phyloP scores from a whole-genome alignment of 2,888 invertebrate genomes.

The Adela reaumurella region DNA sequence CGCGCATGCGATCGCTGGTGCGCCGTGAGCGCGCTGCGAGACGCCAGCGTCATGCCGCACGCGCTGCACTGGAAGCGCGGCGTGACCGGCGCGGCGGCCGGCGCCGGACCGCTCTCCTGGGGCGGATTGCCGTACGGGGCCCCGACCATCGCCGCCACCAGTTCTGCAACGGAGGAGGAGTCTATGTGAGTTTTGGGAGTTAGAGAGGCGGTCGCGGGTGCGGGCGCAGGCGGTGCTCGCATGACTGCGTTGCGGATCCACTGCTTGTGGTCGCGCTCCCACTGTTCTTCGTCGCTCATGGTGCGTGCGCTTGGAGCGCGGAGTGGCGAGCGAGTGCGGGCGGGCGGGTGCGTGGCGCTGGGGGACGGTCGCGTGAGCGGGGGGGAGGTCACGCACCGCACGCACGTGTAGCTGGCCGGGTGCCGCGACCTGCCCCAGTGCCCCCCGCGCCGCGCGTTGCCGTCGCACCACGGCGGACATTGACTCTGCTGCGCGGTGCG shows the following conservation, averaged over 20 bases:
- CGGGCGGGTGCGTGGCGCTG: conserved; percentile 1
- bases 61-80: conserved; percentile 49
- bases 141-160: conserved; percentile 4
- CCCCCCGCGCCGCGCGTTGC: background rate
- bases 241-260: conserved; percentile 49
- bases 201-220: conserved; percentile 4
- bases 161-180: conserved; percentile 33
- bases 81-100: conserved; percentile 38
- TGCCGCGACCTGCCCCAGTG: conserved; percentile 1
- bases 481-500: background rate
- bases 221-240: conserved; percentile 30
- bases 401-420: conserved; percentile 10
- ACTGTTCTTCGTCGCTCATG: conserved; percentile 19
- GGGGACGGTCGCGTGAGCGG: background rate
- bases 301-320: conserved; percentile 8
- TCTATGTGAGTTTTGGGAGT: conserved; percentile 23
- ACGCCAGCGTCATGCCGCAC: conserved; percentile 71
- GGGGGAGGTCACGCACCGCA: background rate
- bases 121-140: conserved; percentile 7
- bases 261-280: conserved; percentile 33
- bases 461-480: background rate
- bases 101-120: conserved; percentile 45
- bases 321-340: conserved; percentile 4
- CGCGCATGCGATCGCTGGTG: conserved; percentile 63
- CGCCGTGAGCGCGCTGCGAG: conserved; percentile 72